Base-by-base conservation (phyloP, 2,797 vertebrate species). In the Gallinago stenura region DNA sequence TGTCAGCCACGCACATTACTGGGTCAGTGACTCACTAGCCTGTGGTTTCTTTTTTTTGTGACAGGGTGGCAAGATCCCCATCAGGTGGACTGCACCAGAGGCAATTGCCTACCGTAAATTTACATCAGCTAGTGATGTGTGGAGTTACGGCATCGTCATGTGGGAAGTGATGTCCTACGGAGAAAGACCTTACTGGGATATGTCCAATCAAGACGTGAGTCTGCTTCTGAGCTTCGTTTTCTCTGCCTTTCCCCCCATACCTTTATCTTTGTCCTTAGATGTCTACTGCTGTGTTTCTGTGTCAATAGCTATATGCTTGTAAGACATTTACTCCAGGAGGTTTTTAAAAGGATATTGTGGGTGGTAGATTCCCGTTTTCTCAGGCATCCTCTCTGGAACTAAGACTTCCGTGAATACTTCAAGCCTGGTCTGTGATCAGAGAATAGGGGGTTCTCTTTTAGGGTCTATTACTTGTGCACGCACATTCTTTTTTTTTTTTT, bases 111-210 rank as follows among this genome's bases (percentile, higher is more conserved):
- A 99, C 97, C 99, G 99, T 96, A 99, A 99, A 97, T 99, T 99
- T 98, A 99, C 99, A 66, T 99, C 99, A 4, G 99, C 99, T 50
- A 99, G 99, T 87, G 99, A 99, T 37, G 99, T 99, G 71, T 99
- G 99, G 99, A 99, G 99, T 98, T 99, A 99, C 1, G 99, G 99
- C 89, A 99, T 99, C 15, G 99, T 99, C 97, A 99, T 99, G 99
- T 99, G 99, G 99, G 99, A 99, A 97, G 99, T 99, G 98, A 99
- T 99, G 99, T 99, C 99, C 39, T 99, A 99, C 0, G 99, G 99
- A 76, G 99, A 99, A 93, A 98, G 99, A 18, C 99, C 99, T n/a
- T 99, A 99, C 62, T 99, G 99, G 99, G 99, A 99, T 90, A 99
- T 99, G 99, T 99, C 99, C 83, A 99, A 99, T 96, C 99, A 99